Base-by-base conservation (phyloP, 1,140 invertebrate species). In the Dryas iulia region DNA sequence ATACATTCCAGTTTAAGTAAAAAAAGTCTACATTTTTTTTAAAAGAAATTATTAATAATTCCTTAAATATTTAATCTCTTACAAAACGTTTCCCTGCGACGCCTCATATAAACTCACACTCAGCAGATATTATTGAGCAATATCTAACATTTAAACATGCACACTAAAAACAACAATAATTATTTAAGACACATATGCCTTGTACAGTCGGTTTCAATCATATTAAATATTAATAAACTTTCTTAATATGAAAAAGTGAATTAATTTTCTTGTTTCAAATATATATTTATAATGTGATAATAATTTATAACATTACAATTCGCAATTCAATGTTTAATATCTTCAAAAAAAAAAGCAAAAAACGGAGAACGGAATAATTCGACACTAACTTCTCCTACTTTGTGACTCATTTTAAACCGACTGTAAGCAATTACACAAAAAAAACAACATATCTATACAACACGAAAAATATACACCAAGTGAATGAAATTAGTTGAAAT, bases 61-160 rank as follows among this genome's bases (percentile, higher is more conserved):
- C 6, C 26, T 3, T 3, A 28, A 3, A 2, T 3, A 28, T 28
- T 28, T 28, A 28, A 28, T 3, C 6, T 3, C 6, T 28, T 3
- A 28, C 26, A 39, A 39, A 39, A 39, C n/a, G 33, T 11, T 3
- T 62, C 53, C 53, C 63, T 65, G 54, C 63, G 63, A 39, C 31
- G 33, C 39, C n/a, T 18, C 54, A 10, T 18, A 58, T 53, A 65
- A 57, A 35, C 30, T 30, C 28, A 21, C 28, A 21, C 24, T 57
- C 62, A 54, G 61, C 21, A 64, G 61, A 35, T 54, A 64, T n/a
- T n/a, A n/a, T 65, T 65, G 33, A 65, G 54, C 63, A 58, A 58
- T 65, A 54, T 54, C 53, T 25, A 54, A 25, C 53, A 25, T 54
- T 23, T 14, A 26, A 56, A 56, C 53, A 25, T 24, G n/a, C 4